phyloP scores from a whole-genome alignment of 1,140 invertebrate species.

The Sycobia sp. region DNA sequence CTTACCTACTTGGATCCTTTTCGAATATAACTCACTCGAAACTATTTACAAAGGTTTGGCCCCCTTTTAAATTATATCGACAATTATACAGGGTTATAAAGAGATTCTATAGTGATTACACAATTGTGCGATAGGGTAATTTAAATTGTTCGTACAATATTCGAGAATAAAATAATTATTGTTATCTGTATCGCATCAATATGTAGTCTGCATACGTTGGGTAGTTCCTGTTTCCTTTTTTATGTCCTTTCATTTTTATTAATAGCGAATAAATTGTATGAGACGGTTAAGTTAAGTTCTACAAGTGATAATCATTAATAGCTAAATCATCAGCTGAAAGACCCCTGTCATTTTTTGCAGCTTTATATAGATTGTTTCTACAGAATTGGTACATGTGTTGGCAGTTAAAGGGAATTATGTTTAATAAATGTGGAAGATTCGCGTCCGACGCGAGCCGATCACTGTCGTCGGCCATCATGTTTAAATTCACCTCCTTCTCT shows the following conservation, averaged over 20 bases:
- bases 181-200: conserved; percentile 21
- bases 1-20: conserved; percentile 18
- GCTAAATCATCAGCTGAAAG: conserved; percentile 37
- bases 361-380: conserved; percentile 18
- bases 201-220: conserved; percentile 19
- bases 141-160: conserved; percentile 21
- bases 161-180: conserved; percentile 23
- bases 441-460: too few species aligned
- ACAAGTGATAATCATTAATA: conserved; percentile 41
- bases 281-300: conserved; percentile 25
- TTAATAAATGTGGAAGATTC: too few species aligned
- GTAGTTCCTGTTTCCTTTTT: too few species aligned
- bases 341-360: conserved; percentile 16
- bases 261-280: conserved; percentile 27
- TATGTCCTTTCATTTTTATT: too few species aligned
- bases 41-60: conserved; percentile 27
- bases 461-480: too few species aligned
- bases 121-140: conserved; percentile 26
- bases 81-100: conserved; percentile 17
- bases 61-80: conserved; percentile 1
- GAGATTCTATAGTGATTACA: conserved; percentile 33
- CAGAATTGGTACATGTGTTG: conserved; percentile 56
- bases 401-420: too few species aligned
- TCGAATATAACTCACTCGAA: conserved; percentile 27
- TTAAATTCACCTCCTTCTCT: too few species aligned